Conservation (phyloP, 2,113 vertebrate species). For the Fregetta grallaria region DNA sequence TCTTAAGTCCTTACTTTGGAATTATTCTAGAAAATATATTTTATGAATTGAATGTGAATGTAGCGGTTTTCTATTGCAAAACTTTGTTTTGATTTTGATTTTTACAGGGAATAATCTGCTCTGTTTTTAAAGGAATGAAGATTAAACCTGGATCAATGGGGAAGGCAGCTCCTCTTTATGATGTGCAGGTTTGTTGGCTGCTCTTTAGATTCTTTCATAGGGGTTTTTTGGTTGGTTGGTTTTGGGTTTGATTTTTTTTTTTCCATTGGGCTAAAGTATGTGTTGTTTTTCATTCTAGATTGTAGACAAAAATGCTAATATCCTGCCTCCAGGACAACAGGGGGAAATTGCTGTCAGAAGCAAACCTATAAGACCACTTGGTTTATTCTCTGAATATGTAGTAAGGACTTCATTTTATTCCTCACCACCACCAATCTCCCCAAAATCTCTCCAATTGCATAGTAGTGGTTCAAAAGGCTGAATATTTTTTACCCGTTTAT, state of each 20-base stretch:
- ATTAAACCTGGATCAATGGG: conserved; percentile 82
- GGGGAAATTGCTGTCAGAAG: conserved; percentile 81
- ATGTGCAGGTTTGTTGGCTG: conserved; percentile 77
- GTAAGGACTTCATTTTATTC: conserved; percentile 58
- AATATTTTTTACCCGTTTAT: neutral
- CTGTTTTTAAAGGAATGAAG: conserved; percentile 72
- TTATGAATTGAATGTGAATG: neutral
- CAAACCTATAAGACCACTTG: conserved; percentile 76
- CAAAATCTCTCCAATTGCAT: neutral
- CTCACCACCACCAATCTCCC: neutral
- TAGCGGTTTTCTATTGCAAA: neutral
- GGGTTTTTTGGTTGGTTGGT: neutral
- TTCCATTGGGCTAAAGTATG: neutral
- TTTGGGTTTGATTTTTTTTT: neutral
- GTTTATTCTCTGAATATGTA: conserved; percentile 80
- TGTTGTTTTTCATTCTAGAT: conserved; percentile 69
- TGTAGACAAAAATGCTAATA: conserved; percentile 73
- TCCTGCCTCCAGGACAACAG: conserved; percentile 72
- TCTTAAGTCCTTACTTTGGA: neutral
- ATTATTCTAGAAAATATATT: neutral
- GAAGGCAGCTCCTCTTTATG: conserved; percentile 71
- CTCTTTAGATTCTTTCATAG: neutral
- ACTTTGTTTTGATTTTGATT: neutral
- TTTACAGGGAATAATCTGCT: conserved; percentile 76
- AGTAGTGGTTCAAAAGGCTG: neutral